Evolutionary conservation across 2,113 vertebrate genomes (phyloP).

Genomic region (Murina feae): DNA sequence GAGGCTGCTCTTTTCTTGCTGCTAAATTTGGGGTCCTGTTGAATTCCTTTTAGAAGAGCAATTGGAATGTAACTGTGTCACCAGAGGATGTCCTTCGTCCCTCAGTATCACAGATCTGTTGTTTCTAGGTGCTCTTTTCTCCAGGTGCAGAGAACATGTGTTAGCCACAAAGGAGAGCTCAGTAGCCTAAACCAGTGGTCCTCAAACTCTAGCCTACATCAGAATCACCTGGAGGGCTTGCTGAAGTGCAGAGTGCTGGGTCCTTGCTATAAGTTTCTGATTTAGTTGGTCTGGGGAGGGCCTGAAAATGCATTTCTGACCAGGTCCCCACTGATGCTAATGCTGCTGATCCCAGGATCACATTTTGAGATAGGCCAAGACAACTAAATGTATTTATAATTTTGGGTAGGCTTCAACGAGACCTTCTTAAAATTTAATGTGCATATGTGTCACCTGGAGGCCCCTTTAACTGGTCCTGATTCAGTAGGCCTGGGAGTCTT

Average conservation of each 20-base stretch:
- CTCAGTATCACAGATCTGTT: background rate
- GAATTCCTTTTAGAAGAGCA: background rate
- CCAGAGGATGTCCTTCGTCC: background rate
- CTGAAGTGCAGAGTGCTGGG: background rate
- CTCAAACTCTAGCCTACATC: background rate
- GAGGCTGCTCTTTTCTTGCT: background rate
- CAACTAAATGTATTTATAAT: background rate
- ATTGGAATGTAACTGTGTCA: background rate
- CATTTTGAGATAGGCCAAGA: background rate
- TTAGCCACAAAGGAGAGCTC: background rate
- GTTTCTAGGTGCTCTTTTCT: background rate
- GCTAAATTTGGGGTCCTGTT: background rate
- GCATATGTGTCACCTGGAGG: background rate
- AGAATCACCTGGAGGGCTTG: background rate
- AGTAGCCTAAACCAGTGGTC: background rate
- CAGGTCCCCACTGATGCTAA: background rate
- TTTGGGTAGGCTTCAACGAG: background rate
- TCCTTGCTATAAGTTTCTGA: background rate
- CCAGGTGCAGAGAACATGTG: background rate
- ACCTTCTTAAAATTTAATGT: background rate
- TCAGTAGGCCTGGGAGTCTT: background rate
- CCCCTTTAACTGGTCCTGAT: background rate
- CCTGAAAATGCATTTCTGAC: background rate
- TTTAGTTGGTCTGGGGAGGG: background rate
- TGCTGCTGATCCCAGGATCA: background rate